Conservation (phyloP, 2,888 invertebrate species). For the Conus canariensis region DNA sequence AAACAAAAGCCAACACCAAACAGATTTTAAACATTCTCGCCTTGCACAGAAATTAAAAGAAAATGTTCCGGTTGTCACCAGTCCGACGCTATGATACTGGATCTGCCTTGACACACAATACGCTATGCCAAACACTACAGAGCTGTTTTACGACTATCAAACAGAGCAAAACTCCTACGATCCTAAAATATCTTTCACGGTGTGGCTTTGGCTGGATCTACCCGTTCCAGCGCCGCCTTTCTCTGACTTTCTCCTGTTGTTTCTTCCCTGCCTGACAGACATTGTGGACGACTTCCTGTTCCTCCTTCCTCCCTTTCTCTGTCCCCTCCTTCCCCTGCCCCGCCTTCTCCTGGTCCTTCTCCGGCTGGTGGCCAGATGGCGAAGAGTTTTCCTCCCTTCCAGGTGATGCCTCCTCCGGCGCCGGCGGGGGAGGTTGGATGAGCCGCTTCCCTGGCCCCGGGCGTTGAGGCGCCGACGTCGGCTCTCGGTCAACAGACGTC, state of each 20-base stretch:
- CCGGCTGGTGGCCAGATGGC: neutral
- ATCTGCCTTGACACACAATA: too few species aligned
- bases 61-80: too few species aligned
- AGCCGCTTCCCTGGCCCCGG: neutral
- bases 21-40: too few species aligned
- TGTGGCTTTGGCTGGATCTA: neutral
- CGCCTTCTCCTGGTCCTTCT: neutral
- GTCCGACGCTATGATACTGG: too few species aligned
- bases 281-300: neutral
- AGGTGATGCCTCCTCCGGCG: neutral
- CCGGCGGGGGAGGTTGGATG: neutral
- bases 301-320: neutral
- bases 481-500: constrained; percentile 47
- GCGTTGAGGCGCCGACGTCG: constrained; percentile 45
- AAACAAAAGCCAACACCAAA: too few species aligned
- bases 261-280: neutral
- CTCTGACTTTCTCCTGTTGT: neutral
- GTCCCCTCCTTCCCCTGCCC: neutral
- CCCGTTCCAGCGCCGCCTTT: neutral
- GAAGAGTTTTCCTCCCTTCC: neutral
- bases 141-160: too few species aligned
- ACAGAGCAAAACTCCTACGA: neutral
- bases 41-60: too few species aligned
- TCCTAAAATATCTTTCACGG: neutral
- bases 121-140: too few species aligned